These are phyloP conservation scores for Ispidina lecontei DNA, from an alignment of 2,797 vertebrate genomes.

Conservation along the genomic window DNA sequence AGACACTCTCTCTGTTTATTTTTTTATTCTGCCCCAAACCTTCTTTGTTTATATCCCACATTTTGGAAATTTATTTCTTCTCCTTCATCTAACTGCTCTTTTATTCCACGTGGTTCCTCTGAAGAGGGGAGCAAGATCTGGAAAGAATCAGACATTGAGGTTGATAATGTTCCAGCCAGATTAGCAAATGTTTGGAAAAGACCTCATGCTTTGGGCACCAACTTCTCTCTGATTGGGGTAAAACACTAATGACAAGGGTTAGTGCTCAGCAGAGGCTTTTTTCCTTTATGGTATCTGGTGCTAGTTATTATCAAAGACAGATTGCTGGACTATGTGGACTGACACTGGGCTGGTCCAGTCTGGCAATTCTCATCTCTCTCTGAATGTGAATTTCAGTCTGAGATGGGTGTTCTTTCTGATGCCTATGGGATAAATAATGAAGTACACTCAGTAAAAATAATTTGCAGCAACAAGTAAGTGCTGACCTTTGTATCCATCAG, in stretches of 20 bases:
- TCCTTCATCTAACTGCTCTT: slow-evolving; percentile 22
- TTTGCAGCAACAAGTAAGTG: neutral
- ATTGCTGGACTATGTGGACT: slow-evolving; percentile 32
- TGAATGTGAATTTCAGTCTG: slow-evolving; percentile 21
- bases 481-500: neutral
- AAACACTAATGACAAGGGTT: slow-evolving; percentile 29
- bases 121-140: slow-evolving; percentile 34
- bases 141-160: slow-evolving; percentile 53
- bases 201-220: slow-evolving; percentile 57
- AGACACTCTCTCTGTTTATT: slow-evolving; percentile 52
- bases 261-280: slow-evolving; percentile 31
- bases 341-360: slow-evolving; percentile 7
- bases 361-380: slow-evolving; percentile 33
- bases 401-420: neutral
- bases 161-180: slow-evolving; percentile 59
- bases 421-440: neutral
- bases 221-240: slow-evolving; percentile 32
- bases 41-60: slow-evolving; percentile 48
- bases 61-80: slow-evolving; percentile 45
- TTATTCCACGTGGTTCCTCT: slow-evolving; percentile 16
- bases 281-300: slow-evolving; percentile 17
- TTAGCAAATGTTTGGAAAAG: slow-evolving; percentile 64
- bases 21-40: slow-evolving; percentile 48
- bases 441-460: neutral
- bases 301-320: slow-evolving; percentile 61